Base-by-base conservation (phyloP, 1,140 invertebrate species). In the Acyrthosiphon pisum region DNA sequence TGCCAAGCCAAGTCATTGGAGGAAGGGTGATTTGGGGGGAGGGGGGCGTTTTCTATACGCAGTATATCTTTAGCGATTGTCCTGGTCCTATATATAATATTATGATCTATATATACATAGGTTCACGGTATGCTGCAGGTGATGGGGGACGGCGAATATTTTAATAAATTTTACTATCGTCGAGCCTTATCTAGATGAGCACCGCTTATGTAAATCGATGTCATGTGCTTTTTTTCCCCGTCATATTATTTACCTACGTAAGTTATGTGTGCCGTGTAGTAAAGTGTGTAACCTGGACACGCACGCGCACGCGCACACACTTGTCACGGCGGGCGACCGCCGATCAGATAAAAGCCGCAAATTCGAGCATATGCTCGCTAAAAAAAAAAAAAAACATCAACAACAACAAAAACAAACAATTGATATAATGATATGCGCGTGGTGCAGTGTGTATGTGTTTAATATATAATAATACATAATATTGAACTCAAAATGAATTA, bases 291-390 rank as follows among this genome's bases (percentile, higher is more conserved):
- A 37, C 20, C 20, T 37, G 35, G 35, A 81, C 76, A 48, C 30
- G 84, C 41, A 35, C 14, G 18, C 48, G 44, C 26, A n/a, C 60
- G 26, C 22, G 22, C n/a, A 37, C n/a, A 53, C 48, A 37, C 22
- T 53, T 56, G 81, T 53, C n/a, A 84, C n/a, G 48, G 81, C 53
- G 81, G 76, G 48, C 35, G 76, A 93, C 91, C 91, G 91, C 2
- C 48, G 30, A 93, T 93, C 91, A 93, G 91, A 93, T 93, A 93
- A 93, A 30, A 3, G 44, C 48, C 44, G 91, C 81, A 86, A 84
- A 93, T 81, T 92, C 23, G 46, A 53, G 91, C 91, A 84, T 93
- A 26, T 84, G 91, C 91, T 93, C 44, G n/a, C 76, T 84, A 84
- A 92, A 92, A 84, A 92, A 84, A 26, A 26, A 53, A 56, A 41